phyloP scores from a whole-genome alignment of 1,140 invertebrate species.

The Leptoteleia sp. region DNA sequence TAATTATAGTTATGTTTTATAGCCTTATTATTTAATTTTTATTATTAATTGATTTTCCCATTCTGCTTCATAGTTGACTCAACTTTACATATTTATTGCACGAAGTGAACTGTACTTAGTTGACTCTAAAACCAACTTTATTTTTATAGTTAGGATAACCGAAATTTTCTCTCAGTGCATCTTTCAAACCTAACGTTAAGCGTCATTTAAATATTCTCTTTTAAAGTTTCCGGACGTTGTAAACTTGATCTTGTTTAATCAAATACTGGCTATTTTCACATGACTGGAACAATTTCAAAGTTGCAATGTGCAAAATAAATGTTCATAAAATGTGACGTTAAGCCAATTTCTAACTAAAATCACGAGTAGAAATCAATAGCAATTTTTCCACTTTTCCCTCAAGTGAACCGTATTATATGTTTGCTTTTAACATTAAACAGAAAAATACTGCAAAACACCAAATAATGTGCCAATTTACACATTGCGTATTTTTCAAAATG shows the following conservation, averaged over 20 bases:
- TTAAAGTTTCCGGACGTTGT: slow-evolving; percentile 25
- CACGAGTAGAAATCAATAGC: slow-evolving; percentile 9
- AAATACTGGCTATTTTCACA: slow-evolving; percentile 44
- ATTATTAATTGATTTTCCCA: too few relatives aligned
- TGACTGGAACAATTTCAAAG: slow-evolving; percentile 39
- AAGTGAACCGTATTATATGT: neutral
- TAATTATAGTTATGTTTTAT: too few relatives aligned
- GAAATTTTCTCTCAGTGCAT: too few relatives aligned
- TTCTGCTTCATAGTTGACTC: too few relatives aligned
- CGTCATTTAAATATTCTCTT: slow-evolving; percentile 27
- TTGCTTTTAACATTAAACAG: slow-evolving; percentile 11
- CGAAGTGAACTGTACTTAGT: too few relatives aligned
- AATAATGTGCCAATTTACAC: slow-evolving; percentile 36
- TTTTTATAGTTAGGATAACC: too few relatives aligned
- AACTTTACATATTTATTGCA: too few relatives aligned
- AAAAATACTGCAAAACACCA: slow-evolving; percentile 15
- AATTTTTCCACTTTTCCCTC: neutral
- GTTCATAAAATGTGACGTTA: slow-evolving; percentile 17
- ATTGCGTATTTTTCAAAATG: slow-evolving; percentile 49
- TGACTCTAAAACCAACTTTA: too few relatives aligned
- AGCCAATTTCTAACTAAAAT: slow-evolving; percentile 35
- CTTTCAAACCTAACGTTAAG: too few relatives aligned
- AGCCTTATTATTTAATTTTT: too few relatives aligned
- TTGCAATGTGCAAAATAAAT: slow-evolving; percentile 28
- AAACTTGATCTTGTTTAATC: slow-evolving; percentile 32